Conservation (phyloP, 2,113 vertebrate genomes). For the Columba livia region DNA sequence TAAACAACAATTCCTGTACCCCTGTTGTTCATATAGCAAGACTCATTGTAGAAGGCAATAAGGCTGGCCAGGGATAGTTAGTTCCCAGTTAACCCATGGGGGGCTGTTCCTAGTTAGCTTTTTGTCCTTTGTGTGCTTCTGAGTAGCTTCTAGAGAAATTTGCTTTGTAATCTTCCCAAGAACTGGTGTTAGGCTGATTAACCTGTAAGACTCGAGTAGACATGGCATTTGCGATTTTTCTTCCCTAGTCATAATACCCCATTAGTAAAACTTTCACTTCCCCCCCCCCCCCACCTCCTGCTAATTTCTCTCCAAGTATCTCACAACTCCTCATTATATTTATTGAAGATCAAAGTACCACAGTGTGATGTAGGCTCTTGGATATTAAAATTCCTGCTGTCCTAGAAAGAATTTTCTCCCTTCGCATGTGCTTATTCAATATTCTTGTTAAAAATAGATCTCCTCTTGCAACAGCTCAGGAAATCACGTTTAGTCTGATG, state of each 20-base stretch:
- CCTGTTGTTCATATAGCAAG: not conserved
- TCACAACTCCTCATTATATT: not conserved
- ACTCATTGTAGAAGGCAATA: not conserved
- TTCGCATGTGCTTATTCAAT: not conserved
- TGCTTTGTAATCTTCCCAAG: not conserved
- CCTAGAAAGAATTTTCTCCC: not conserved
- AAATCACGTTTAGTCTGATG: not conserved
- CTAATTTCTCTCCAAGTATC: not conserved
- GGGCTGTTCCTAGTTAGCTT: not conserved
- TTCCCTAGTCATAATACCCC: not conserved
- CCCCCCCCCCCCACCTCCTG: not conserved
- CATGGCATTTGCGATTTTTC: rapidly evolving
- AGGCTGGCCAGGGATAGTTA: not conserved
- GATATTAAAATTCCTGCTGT: not conserved
- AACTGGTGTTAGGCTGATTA: not conserved
- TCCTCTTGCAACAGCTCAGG: not conserved
- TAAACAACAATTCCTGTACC: not conserved
- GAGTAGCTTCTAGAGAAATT: not conserved
- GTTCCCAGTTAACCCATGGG: not conserved
- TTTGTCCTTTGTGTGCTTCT: not conserved
- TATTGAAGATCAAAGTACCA: not conserved
- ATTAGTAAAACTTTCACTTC: not conserved
- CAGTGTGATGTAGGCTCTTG: not conserved
- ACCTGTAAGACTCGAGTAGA: not conserved
- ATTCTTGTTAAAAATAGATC: not conserved